phyloP scores from a whole-genome alignment of 2,113 vertebrate genomes.

The Leucoraja erinaceus region DNA sequence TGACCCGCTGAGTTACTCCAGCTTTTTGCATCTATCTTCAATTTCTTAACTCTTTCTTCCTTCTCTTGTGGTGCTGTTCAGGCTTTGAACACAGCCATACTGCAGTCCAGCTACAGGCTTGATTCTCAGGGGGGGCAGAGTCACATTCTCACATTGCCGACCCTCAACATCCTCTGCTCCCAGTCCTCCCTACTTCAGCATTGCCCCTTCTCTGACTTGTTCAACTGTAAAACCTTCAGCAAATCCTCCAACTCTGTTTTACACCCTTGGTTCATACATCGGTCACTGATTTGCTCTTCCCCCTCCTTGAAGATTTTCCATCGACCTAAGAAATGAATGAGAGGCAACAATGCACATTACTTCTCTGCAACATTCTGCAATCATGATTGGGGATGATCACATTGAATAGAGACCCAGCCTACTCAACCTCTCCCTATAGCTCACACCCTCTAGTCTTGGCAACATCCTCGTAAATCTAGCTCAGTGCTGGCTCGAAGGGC shows the following conservation, averaged over 20 bases:
- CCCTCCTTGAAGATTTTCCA: constrained; percentile 75
- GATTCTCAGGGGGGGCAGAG: constrained; percentile 53
- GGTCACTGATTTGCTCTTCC: constrained; percentile 69
- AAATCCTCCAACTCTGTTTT: constrained; percentile 71
- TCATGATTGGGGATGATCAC: no score
- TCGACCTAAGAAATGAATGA: constrained; percentile 54
- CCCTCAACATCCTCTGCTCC: constrained; percentile 49
- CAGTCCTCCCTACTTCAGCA: constrained; percentile 56
- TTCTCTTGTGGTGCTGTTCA: constrained; percentile 45
- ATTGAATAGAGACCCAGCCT: no score
- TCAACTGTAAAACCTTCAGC: constrained; percentile 69
- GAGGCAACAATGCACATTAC: not conserved
- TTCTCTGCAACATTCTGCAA: not conserved
- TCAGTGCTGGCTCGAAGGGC: no score
- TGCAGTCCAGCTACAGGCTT: constrained; percentile 66
- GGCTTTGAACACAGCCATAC: constrained; percentile 59
- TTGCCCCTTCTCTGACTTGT: constrained; percentile 66
- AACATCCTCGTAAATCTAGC: no score
- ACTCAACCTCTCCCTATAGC: no score
- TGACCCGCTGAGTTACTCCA: no score
- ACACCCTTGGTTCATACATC: constrained; percentile 65
- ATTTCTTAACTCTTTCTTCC: no score
- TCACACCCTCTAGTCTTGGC: no score
- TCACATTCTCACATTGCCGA: constrained; percentile 47
- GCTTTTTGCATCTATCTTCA: no score